Conservation (phyloP, 2,888 invertebrate genomes). For the Rambutsinella grinnellia region DNA sequence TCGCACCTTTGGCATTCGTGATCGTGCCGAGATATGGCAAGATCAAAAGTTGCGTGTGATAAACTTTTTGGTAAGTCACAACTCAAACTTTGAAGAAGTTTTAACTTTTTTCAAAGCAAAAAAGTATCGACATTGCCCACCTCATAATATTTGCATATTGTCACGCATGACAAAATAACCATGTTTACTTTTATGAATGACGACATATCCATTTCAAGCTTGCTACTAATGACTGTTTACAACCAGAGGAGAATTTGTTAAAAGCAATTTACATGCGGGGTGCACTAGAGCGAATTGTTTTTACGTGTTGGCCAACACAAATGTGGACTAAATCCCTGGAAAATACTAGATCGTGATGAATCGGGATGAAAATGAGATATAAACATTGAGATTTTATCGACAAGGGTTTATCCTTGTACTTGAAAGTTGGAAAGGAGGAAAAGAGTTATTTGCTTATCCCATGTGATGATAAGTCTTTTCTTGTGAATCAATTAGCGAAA, state of each 20-base stretch:
- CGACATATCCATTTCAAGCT: too few relatives aligned
- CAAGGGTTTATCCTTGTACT: neutral
- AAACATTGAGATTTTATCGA: neutral
- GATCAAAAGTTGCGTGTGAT: too few relatives aligned
- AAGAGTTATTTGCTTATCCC: neutral
- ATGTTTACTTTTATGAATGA: constrained; percentile 3
- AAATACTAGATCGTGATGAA: neutral
- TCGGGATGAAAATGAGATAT: neutral
- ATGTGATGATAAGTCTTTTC: neutral
- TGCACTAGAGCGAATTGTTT: neutral
- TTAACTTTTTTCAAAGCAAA: constrained; percentile 5
- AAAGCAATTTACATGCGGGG: neutral
- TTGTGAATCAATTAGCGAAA: neutral
- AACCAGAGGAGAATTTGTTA: neutral
- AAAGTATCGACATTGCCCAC: neutral
- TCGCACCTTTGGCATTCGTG: too few relatives aligned
- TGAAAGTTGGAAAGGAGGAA: neutral
- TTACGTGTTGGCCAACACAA: neutral
- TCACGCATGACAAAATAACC: constrained; percentile 46
- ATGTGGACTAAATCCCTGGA: neutral
- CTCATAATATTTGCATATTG: constrained; percentile 19
- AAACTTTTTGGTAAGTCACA: too few relatives aligned
- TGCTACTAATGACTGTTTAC: neutral
- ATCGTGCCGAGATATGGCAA: constrained; percentile 34
- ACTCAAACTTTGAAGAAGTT: too few relatives aligned